phyloP scores from a whole-genome alignment of 2,888 invertebrate genomes.

The Acrobasis repandana region DNA sequence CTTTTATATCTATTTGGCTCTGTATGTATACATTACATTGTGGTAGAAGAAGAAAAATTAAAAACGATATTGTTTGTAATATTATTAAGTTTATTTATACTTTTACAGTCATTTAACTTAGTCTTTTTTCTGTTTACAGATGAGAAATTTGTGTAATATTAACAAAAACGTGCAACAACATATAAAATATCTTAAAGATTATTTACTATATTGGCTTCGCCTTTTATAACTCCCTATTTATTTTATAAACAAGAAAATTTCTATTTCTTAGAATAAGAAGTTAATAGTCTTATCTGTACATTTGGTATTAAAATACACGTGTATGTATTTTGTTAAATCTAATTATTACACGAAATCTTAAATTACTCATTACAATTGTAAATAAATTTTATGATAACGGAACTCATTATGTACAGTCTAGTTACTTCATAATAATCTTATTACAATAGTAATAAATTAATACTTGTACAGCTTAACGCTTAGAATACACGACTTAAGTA shows the following conservation, averaged over 20 bases:
- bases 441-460: conserved; percentile 20
- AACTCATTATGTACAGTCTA: conserved; percentile 45
- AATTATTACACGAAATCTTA: conserved; percentile 25
- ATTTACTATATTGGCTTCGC: conserved; percentile 53
- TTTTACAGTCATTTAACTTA: conserved; percentile 64
- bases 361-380: conserved; percentile 13
- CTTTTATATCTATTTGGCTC: too few relatives aligned
- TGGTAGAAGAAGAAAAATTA: neutral
- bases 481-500: conserved; percentile 27
- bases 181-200: conserved; percentile 50
- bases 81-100: conserved; percentile 53
- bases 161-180: conserved; percentile 65
- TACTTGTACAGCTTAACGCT: conserved; percentile 31
- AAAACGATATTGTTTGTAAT: conserved; percentile 15
- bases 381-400: conserved; percentile 25
- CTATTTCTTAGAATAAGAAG: conserved; percentile 48
- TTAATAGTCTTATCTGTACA: conserved; percentile 54
- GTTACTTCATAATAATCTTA: conserved; percentile 33
- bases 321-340: conserved; percentile 26
- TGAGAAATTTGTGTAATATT: conserved; percentile 54
- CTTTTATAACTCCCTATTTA: conserved; percentile 44
- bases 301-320: conserved; percentile 54
- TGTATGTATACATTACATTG: too few relatives aligned
- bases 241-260: conserved; percentile 53
- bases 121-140: conserved; percentile 60